Evolutionary conservation across 2,797 vertebrate species (phyloP), one percentile per base, ranked within the genome.

Genomic region (Centroberyx gerrardi): DNA sequence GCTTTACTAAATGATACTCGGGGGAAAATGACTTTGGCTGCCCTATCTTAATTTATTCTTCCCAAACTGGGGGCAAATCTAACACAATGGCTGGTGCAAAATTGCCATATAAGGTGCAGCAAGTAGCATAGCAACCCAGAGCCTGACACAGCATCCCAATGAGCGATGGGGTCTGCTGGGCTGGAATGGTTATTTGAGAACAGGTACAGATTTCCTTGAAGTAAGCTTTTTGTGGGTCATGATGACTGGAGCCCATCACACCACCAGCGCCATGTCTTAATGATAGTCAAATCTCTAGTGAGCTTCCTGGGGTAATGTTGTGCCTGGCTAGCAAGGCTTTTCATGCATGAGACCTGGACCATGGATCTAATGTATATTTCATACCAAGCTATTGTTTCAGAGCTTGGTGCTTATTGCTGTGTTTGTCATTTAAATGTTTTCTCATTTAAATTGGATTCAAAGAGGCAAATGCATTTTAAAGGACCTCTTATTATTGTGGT

Each of bases 121-220:
- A 82, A 84, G 83, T 84, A 88, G 88, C 87, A 77, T 84, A 90
- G 86, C 88, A 88, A 88, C 80, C 74, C 60, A 68, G 76, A 85
- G 84, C 88, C 79, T 85, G 88, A 87, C 82, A 87, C 87, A 85
- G 87, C 85, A 89, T 90, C 87, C 78, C 87, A 81, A 88, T 89
- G 81, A 85, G 82, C 64, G 49, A 51, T 75, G 82, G 75, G 72
- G 58, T 88, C 73, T 84, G 70, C 69, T 72, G 65, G 59, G 64
- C 63, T 62, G 82, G 66, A 72, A 44, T 78, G 74, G 51, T 87
- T 88, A 84, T 70, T 85, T 76, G 78, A 84, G 68, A 62, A 76
- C 62, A 76, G 67, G 10, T 58, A 53, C 60, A 64, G 5, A 2
- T 53, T 46, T 61, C 28, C 13, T 46, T 46, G 2, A 4, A 31